Percentiles rank a stretch among this genome's conserved stretches.
Conservation (phyloP, 2,797 vertebrate species). For the Staurois parvus region DNA sequence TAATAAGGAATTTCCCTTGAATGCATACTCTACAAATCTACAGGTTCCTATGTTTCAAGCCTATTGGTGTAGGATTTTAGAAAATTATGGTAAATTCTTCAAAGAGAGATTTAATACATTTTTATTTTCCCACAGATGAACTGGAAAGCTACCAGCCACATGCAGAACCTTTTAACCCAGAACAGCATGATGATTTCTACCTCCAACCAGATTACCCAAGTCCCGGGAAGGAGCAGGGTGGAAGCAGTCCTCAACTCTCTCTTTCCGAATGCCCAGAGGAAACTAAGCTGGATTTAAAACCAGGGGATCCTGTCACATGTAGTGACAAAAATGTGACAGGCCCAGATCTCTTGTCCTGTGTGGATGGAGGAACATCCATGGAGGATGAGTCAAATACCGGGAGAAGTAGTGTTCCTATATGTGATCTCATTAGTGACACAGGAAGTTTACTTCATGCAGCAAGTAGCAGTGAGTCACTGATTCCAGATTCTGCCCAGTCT, state of each 20-base stretch:
- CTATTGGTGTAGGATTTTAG: not conserved
- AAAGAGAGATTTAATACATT: constrained; percentile 25
- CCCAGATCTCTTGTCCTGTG: constrained; percentile 91
- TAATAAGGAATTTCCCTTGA: too few relatives aligned
- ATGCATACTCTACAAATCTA: too few relatives aligned
- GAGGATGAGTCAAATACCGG: constrained; percentile 78
- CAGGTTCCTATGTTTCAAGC: too few relatives aligned
- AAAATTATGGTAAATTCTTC: not conserved
- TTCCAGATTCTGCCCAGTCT: constrained; percentile 72
- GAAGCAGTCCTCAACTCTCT: constrained; percentile 47
- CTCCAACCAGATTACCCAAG: constrained; percentile 70
- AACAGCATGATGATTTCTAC: constrained; percentile 70
- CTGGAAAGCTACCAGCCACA: constrained; percentile 76
- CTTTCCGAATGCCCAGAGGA: constrained; percentile 33
- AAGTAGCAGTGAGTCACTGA: constrained; percentile 75
- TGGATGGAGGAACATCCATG: constrained; percentile 77
- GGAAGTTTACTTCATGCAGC: constrained; percentile 76
- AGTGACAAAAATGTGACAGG: constrained; percentile 82
- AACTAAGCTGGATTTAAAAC: constrained; percentile 28
- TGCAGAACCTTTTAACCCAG: constrained; percentile 72
- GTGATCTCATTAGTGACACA: constrained; percentile 91
- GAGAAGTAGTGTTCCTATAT: constrained; percentile 84
- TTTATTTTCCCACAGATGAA: constrained; percentile 82
- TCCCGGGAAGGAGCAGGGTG: constrained; percentile 63
- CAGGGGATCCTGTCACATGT: constrained; percentile 62